Conservation (phyloP, 1,140 invertebrate genomes). For the Anthonomus grandis region DNA sequence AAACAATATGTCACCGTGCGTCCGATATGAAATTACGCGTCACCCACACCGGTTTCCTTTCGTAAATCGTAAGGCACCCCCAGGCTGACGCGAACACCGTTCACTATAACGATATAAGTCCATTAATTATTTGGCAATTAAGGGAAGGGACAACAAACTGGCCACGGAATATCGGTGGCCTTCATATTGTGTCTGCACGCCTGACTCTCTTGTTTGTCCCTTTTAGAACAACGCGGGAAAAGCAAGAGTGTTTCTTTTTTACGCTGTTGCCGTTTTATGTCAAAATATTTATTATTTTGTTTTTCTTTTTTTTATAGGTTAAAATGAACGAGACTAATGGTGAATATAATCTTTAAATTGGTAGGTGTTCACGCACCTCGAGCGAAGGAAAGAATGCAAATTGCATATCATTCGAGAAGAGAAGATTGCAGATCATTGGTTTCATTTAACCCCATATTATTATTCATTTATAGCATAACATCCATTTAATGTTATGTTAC, state of each 20-base stretch:
- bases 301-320: background rate
- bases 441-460: too few relatives aligned
- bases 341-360: too few relatives aligned
- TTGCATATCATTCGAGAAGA: too few relatives aligned
- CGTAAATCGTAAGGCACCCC: conserved; percentile 28
- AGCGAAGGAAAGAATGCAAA: too few relatives aligned
- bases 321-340: too few relatives aligned
- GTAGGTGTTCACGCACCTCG: too few relatives aligned
- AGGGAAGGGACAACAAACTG: conserved; percentile 33
- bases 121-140: conserved; percentile 40
- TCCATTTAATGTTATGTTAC: too few relatives aligned
- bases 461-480: too few relatives aligned
- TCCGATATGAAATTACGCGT: too few relatives aligned
- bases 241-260: background rate
- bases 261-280: conserved; percentile 1
- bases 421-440: too few relatives aligned
- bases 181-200: conserved; percentile 18
- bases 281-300: background rate
- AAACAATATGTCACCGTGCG: too few relatives aligned
- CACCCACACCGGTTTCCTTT: conserved; percentile 25
- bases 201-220: conserved; percentile 6
- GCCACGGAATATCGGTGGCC: conserved; percentile 23
- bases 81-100: conserved; percentile 27
- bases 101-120: conserved; percentile 27
- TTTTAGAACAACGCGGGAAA: background rate